Conservation (phyloP, 64 coral and sea anemone species). For the Porites australiensis region DNA sequence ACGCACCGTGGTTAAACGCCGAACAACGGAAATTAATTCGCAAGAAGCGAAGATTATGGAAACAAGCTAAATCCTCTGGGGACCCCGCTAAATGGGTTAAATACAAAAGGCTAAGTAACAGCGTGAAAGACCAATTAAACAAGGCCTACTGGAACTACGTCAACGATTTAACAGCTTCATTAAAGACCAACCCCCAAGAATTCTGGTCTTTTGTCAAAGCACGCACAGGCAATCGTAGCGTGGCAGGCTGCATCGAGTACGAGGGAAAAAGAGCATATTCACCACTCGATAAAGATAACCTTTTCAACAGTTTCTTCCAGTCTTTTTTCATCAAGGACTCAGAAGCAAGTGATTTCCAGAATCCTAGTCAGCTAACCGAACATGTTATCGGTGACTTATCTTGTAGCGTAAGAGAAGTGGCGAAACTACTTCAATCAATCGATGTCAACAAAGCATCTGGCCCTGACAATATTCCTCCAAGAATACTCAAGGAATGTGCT, state of each 20-base stretch:
- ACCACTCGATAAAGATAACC: slow-evolving; percentile 10
- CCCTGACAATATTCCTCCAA: slow-evolving; percentile 36
- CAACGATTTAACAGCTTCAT: slow-evolving; percentile 16
- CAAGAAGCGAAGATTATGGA: slow-evolving; percentile 47
- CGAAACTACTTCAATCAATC: slow-evolving; percentile 21
- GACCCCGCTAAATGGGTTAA: slow-evolving; percentile 22
- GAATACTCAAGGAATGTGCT: slow-evolving; percentile 42
- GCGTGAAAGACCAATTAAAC: slow-evolving; percentile 46
- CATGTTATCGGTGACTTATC: slow-evolving; percentile 17
- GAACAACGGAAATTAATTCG: slow-evolving; percentile 57
- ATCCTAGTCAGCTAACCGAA: background rate
- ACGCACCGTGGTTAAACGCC: slow-evolving; percentile 55
- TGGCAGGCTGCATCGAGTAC: slow-evolving; percentile 30
- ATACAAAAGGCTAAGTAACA: slow-evolving; percentile 54
- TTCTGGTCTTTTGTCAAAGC: slow-evolving; percentile 55
- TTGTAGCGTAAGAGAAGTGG: slow-evolving; percentile 25
- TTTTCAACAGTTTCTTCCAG: slow-evolving; percentile 30
- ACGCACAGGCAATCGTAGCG: slow-evolving; percentile 9
- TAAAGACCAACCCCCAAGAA: slow-evolving; percentile 11
- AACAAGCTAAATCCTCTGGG: slow-evolving; percentile 59
- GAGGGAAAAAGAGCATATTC: slow-evolving; percentile 15
- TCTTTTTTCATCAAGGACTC: slow-evolving; percentile 14
- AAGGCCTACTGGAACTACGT: slow-evolving; percentile 58
- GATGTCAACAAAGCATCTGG: slow-evolving; percentile 34
- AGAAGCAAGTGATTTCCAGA: background rate